Base-by-base conservation (phyloP, 2,113 vertebrate genomes). In the Rhinoderma darwinii region DNA sequence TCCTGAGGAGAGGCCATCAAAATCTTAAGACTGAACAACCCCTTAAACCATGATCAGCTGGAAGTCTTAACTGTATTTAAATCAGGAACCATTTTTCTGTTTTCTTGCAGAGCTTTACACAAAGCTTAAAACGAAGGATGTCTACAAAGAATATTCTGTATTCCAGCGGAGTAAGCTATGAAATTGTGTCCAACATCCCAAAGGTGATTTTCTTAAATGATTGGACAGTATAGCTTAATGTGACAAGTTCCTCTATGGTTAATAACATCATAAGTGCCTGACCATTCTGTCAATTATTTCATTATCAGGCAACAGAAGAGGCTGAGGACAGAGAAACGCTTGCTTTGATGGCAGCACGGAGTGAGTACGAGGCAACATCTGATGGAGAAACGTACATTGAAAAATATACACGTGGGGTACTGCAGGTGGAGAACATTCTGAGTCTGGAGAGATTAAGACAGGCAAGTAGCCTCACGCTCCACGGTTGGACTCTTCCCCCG, bases 141-240 rank as follows among this genome's bases (percentile, higher is more conserved):
- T 99, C 98, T 12, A 88, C 97, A 85, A 99, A 97, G 92, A 98
- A 98, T 87, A 92, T 96, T 8, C 92, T 97, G 86, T 95, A 97
- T 91, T 95, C 96, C 89, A 98, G 97, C 74, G 96, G 97, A 76
- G 97, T 99, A 77, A 96, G 94, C 44, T 99, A 99, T 91, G 98
- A 99, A 93, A 98, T 99, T 63, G 98, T 99, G 72, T 99, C 98
- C 88, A 99, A 99, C 91, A 96, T 99, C 94, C 98, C 98, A 90
- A 99, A 99, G 98, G 98, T 99, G 94, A 93, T 79, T n/a, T 54
- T 1, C 32, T 3, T 0, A 0, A n/a, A n/a, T n/a, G n/a, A n/a
- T n/a, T n/a, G n/a, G n/a, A n/a, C n/a, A n/a, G n/a, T n/a, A n/a
- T n/a, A n/a, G n/a, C n/a, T n/a, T n/a, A n/a, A n/a, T n/a, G n/a